Evolutionary conservation across 2,113 vertebrate genomes (phyloP).

Genomic region (Xenopus laevis): DNA sequence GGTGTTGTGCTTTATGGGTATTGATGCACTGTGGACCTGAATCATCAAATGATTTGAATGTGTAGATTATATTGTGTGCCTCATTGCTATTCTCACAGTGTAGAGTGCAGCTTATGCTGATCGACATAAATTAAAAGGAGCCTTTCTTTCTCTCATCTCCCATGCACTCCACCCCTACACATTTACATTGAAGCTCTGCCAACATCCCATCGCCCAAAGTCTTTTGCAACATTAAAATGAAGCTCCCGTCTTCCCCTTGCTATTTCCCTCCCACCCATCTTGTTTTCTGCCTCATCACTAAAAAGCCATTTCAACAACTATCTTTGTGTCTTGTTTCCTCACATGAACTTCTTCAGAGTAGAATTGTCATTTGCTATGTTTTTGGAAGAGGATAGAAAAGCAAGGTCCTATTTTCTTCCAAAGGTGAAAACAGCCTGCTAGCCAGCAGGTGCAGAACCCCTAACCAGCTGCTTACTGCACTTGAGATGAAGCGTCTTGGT

Average conservation of each 20-base stretch:
- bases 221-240: constrained; percentile 74
- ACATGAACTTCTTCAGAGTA: constrained; percentile 50
- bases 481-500: constrained; percentile 66
- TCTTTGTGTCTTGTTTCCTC: constrained; percentile 43
- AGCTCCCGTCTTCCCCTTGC: constrained; percentile 48
- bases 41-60: constrained; percentile 66
- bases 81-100: constrained; percentile 80
- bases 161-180: constrained; percentile 62
- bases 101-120: constrained; percentile 70
- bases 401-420: constrained; percentile 64
- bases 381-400: constrained; percentile 45
- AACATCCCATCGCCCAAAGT: constrained; percentile 68
- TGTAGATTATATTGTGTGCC: constrained; percentile 67
- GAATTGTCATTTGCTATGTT: constrained; percentile 48
- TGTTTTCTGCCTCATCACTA: constrained; percentile 46
- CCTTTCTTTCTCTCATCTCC: constrained; percentile 71
- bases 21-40: constrained; percentile 68
- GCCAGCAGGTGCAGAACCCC: constrained; percentile 78
- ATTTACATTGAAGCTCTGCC: constrained; percentile 78
- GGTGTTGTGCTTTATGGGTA: constrained; percentile 64
- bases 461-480: constrained; percentile 78
- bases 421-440: constrained; percentile 75
- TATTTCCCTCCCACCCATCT: constrained; percentile 48
- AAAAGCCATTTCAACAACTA: constrained; percentile 42
- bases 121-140: constrained; percentile 69